Base-by-base conservation (phyloP, 2,797 vertebrate genomes). In the Cryptoblepharus egeriae region DNA sequence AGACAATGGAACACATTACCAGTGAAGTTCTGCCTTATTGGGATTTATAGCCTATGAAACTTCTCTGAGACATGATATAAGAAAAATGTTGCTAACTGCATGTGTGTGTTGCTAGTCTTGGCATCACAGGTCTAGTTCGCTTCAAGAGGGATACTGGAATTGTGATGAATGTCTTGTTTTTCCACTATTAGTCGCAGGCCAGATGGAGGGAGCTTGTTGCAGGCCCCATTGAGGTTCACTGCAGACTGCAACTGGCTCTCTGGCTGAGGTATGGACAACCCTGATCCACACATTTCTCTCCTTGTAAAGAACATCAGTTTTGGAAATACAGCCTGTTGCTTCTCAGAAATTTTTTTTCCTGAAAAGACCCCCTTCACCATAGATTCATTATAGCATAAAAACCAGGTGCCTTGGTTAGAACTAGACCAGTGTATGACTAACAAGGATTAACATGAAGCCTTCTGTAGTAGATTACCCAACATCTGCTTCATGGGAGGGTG, bases 1-100 rank as follows among this genome's bases (percentile, higher is more conserved):
- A 77, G 58, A 63, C 75, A 55, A 83, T 83, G 81, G 60, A 83
- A 72, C 32, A 64, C 8, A 65, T 78, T 71, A 71, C 67, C 18
- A 24, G 49, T 52, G 13, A 52, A 52, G 45, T 49, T 11, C 68
- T 52, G 11, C 45, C 49, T 77, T 49, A 61, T 20, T 63, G 30
- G 13, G 37, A n/a, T 52, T 52, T 52, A 16, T 52, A 52, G 13
- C 49, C 49, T 52, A 10, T 15, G 49, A 52, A 81, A 75, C 37
- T 32, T 81, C 67, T 81, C 18, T 32, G 30, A 32, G 20, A n/a
- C n/a, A 35, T 61, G 52, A 58, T 70, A 49, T 49, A 69, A n/a
- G 16, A 52, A 12, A 76, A 42, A 35, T 28, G 12, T 49, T 49
- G 55, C 18, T 61, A 67, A 35, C 10, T 32, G 18, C 28, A 20